phyloP scores from a whole-genome alignment of 2,797 vertebrate species.

The Enteromius viviparus region DNA sequence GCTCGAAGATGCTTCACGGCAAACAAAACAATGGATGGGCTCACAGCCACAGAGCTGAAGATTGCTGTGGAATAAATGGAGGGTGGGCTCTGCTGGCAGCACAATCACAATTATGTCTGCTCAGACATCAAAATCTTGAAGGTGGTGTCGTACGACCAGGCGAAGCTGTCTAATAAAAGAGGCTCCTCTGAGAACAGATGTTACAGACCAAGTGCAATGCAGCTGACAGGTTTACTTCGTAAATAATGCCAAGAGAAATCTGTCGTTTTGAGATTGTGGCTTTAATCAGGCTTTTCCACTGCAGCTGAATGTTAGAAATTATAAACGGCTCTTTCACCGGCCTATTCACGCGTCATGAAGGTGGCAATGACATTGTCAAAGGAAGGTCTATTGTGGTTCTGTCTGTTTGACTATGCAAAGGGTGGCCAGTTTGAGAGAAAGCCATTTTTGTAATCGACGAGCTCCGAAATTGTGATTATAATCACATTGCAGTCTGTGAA shows the following conservation, averaged over 20 bases:
- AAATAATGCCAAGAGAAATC: conserved; percentile 42
- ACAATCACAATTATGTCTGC: conserved; percentile 50
- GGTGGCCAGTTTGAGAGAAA: conserved; percentile 8
- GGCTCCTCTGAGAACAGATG: conserved; percentile 48
- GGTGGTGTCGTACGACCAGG: conserved; percentile 70
- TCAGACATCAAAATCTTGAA: conserved; percentile 62
- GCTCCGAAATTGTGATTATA: conserved; percentile 64
- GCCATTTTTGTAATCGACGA: conserved; percentile 51
- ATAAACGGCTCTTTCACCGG: conserved; percentile 33
- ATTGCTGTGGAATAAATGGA: conserved; percentile 49
- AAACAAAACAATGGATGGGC: conserved; percentile 66
- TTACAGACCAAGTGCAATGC: conserved; percentile 66
- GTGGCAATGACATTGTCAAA: conserved; percentile 25
- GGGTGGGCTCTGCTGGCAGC: conserved; percentile 45
- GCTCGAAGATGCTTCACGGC: conserved; percentile 69
- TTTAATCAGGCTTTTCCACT: conserved; percentile 19
- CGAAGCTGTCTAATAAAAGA: conserved; percentile 39
- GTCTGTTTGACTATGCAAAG: conserved; percentile 27
- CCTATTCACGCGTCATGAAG: conserved; percentile 6
- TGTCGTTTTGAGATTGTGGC: conserved; percentile 48
- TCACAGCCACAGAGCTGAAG: conserved; percentile 33
- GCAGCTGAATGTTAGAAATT: conserved; percentile 18
- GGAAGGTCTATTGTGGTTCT: conserved; percentile 28
- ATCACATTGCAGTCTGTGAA: conserved; percentile 67
- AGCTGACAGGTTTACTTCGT: conserved; percentile 41